Evolutionary conservation across 2,888 invertebrate genomes (phyloP), one percentile per base, ranked within the genome.

Genomic region (Watsonalla cultraria): DNA sequence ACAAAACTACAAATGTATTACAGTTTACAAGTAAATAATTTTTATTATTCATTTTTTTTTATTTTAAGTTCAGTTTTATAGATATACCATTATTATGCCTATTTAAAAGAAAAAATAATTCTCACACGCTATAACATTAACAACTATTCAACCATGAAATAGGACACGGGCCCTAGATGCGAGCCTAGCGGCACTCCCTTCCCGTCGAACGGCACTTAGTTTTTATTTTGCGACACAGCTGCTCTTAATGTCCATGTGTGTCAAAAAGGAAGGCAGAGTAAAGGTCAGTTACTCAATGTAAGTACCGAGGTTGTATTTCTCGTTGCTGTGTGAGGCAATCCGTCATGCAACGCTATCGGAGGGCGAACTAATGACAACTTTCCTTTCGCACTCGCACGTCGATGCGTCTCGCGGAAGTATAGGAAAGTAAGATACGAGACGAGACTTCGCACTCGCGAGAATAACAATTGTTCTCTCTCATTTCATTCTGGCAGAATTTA

Each of bases 311-410:
- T 37, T 52, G 48, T 51, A 52, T 58, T 51, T 53, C 56, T 56
- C 55, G 51, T 57, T 52, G 53, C 50, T 39, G 47, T 48, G 57
- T 78, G 74, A 62, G 66, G 78, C 76, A 74, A 76, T 72, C 61
- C 58, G 66, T 71, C 70, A 59, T 60, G 55, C 66, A 70, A 74
- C 71, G 68, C 70, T 69, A 71, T 64, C 60, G 60, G 65, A 80
- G 78, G 82, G 80, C 74, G 78, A 73, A 76, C 68, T 71, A 67
- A 65, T 70, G 68, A 65, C 76, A 72, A 80, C 82, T 84, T 84
- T 83, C 84, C 73, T 79, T 71, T 57, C 55, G 39, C 11, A 42
- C 42, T 42, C 60, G 62, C 60, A 60, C 54, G 54, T 55, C 56
- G 60, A 61, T 64, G 64, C 57, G 65, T 64, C 70, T 61, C 64